Evolutionary conservation across 2,797 vertebrate species (phyloP), one percentile per base, ranked within the genome.

Genomic region (Gallirallus australis): DNA sequence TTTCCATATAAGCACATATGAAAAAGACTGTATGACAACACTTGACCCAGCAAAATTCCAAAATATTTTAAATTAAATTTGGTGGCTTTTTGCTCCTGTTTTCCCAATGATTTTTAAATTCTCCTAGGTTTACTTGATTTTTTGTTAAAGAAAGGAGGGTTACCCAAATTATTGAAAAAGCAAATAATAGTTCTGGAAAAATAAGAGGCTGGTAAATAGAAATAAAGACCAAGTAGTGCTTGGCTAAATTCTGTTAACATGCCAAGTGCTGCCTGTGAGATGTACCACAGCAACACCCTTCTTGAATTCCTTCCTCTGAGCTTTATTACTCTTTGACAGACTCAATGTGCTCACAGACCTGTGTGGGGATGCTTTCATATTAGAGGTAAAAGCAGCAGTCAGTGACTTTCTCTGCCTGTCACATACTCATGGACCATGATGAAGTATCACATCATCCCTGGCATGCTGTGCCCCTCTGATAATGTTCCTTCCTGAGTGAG

Each of bases 21-120:
- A 9, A 11, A 77, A 45, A 78, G 47, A 17, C 9, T 69, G 3
- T 21, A 12, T 65, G 23, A 3, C 39, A 73, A 53, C 65, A 72
- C 40, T 61, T 45, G 23, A 56, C 54, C 42, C 50, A 37, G 42
- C 3, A 79, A 72, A 71, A 53, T 7, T 16, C 16, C 3, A 54
- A 72, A 76, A 27, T 53, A 23, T 45, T 83, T 82, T 59, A 16
- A 28, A 21, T 69, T 70, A 68, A 60, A 6, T 25, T 71, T 25
- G 12, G 7, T 9, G 2, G 0, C 2, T 27, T 37, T 65, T 12
- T 33, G 2, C 12, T 73, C 15, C 17, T 4, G 1, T 69, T 91
- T 94, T n/a, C 6, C 23, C 19, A 15, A 3, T 21, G 30, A 9
- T 23, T 53, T 69, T 83, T 84, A 1, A 0, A 1, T 80, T 83